phyloP scores from a whole-genome alignment of 2,113 vertebrate genomes.

The Xenus cinereus region DNA sequence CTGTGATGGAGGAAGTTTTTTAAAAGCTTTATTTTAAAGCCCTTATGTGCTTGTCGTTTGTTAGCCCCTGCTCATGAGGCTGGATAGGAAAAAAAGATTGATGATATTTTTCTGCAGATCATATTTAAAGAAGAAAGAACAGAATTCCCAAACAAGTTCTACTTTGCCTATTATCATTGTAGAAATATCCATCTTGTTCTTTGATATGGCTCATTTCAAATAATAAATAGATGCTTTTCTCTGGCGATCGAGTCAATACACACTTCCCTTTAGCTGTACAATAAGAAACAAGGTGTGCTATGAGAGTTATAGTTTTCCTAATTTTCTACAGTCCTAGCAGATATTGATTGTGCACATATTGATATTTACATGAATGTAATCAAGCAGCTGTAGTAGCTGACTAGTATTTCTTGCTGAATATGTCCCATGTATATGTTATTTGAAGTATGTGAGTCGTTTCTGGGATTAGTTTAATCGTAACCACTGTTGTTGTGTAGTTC shows the following conservation, averaged over 20 bases:
- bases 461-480: background rate
- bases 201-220: conserved; percentile 23
- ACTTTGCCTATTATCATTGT: background rate
- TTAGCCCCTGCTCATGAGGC: background rate
- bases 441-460: background rate
- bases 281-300: background rate
- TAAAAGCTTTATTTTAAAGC: background rate
- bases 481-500: background rate
- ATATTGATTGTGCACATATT: background rate
- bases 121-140: background rate
- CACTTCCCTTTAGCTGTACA: background rate
- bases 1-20: background rate
- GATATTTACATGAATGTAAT: conserved; percentile 6
- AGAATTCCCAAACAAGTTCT: background rate
- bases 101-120: background rate
- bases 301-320: background rate
- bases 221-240: conserved; percentile 7
- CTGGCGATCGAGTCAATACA: background rate
- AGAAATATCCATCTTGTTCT: background rate
- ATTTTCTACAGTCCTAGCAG: conserved; percentile 5
- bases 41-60: background rate
- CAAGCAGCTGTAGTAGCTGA: background rate
- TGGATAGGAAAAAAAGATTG: background rate
- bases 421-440: background rate
- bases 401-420: background rate